Evolutionary conservation across 2,113 vertebrate species (phyloP), one percentile per base, ranked within the genome.

Genomic region (Cygnus buccinator): DNA sequence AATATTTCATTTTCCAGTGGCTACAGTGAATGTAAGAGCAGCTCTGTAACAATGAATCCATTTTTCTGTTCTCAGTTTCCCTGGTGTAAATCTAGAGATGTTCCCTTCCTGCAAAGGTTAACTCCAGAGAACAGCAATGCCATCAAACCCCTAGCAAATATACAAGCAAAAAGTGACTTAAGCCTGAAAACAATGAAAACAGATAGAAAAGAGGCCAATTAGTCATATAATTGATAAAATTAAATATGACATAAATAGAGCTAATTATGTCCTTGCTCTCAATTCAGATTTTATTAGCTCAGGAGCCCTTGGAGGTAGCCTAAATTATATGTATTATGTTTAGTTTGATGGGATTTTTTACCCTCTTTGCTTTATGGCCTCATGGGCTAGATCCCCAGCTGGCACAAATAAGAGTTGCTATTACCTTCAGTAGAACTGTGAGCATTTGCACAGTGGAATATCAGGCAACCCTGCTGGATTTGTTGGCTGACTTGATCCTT

Each of bases 271-370:
- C 39, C 39, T 92, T 58, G 44, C 41, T 77, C 43, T 77, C 63
- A 71, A 74, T 82, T 95, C 66, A 76, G 35, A 62, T 91, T 90
- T 93, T 94, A 76, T 93, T 90, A 77, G 57, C 74, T 94, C 86
- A 61, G 80, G 65, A 92, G 67, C 52, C 87, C 65, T 92, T 84
- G 54, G 82, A 91, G 43, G 35, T 75, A 89, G 35, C n/a, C 54
- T 81, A 90, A 89, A 95, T 93, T 89, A 74, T 70, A 50, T 7
- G 2, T 62, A 54, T 89, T 81, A 50, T 91, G 58, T 72, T 93
- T 72, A 78, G 48, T 75, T 93, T 87, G 76, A 92, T 82, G 57
- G 66, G 66, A 75, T 77, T 84, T 93, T 95, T 79, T 66, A 73
- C 44, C 41, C 39, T 86, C 18, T 75, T 94, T 89, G 5, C 39